Percentiles rank a stretch among this genome's conserved stretches.
phyloP scores from a whole-genome alignment of 1,140 invertebrate species.

The Triops cancriformis region DNA sequence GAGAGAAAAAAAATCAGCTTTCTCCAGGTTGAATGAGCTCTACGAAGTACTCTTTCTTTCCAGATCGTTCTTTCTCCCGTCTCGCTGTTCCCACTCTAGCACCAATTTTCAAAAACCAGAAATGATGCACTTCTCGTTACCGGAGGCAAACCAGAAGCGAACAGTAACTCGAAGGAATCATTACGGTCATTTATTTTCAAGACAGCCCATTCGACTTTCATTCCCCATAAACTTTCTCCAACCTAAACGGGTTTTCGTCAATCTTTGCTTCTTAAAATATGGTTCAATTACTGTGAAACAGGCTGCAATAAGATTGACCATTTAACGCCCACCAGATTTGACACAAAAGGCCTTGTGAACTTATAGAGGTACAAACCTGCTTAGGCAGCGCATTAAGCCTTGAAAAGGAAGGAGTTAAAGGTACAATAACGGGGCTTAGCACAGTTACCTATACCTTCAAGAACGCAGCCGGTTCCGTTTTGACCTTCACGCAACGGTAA shows the following conservation, averaged over 20 bases:
- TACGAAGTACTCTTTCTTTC: neutral
- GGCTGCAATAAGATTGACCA: too few relatives aligned
- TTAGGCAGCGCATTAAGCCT: neutral
- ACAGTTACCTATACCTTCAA: neutral
- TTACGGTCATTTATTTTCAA: neutral
- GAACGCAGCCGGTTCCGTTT: too few relatives aligned
- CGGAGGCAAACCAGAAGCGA: neutral
- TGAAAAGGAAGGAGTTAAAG: neutral
- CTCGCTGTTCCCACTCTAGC: neutral
- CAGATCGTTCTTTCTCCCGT: neutral
- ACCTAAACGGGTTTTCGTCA: neutral
- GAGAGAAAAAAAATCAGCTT: neutral
- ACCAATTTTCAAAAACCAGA: neutral
- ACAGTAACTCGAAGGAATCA: neutral
- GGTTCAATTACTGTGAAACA: neutral
- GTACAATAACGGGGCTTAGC: neutral
- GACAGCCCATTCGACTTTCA: neutral
- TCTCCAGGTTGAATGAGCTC: neutral
- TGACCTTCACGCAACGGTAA: too few relatives aligned
- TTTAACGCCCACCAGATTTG: neutral
- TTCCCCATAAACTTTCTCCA: neutral
- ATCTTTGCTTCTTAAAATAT: neutral
- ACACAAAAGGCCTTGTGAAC: neutral
- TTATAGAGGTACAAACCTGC: neutral
- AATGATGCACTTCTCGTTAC: neutral